Conservation (phyloP, 2,797 vertebrate species). For the Thalassophryne amazonica region DNA sequence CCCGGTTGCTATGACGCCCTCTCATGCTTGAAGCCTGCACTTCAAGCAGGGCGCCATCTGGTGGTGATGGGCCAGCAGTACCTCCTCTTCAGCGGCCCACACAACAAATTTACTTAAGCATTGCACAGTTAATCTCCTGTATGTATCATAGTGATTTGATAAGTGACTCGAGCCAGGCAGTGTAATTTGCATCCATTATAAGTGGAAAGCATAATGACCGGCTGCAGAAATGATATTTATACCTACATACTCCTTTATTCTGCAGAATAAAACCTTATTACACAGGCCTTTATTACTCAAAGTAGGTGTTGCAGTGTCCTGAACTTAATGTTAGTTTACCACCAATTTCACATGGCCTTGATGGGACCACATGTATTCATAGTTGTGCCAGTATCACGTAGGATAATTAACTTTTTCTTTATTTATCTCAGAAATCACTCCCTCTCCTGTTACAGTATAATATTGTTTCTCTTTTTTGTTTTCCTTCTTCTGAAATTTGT, state of each 20-base stretch:
- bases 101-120: too few species aligned
- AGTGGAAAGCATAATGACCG: constrained; percentile 3
- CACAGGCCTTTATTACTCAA: constrained; percentile 25
- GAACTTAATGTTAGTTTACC: constrained; percentile 42
- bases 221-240: constrained; percentile 3
- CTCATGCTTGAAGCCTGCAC: too few species aligned
- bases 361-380: constrained; percentile 21
- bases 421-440: neutral
- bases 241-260: neutral
- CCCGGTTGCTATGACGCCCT: too few species aligned
- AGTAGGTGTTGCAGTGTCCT: constrained; percentile 12
- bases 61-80: too few species aligned
- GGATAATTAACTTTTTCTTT: constrained; percentile 1
- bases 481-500: too few species aligned
- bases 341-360: constrained; percentile 14
- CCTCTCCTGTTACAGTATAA: neutral
- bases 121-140: neutral
- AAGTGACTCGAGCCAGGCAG: neutral
- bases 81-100: too few species aligned
- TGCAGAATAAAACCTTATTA: neutral
- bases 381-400: neutral
- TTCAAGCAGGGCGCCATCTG: too few species aligned
- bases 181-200: constrained; percentile 23
- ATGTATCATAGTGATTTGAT: neutral
- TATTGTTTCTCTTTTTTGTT: neutral